Evolutionary conservation across 2,113 vertebrate species (phyloP).

Genomic region (Bubo scandiacus): DNA sequence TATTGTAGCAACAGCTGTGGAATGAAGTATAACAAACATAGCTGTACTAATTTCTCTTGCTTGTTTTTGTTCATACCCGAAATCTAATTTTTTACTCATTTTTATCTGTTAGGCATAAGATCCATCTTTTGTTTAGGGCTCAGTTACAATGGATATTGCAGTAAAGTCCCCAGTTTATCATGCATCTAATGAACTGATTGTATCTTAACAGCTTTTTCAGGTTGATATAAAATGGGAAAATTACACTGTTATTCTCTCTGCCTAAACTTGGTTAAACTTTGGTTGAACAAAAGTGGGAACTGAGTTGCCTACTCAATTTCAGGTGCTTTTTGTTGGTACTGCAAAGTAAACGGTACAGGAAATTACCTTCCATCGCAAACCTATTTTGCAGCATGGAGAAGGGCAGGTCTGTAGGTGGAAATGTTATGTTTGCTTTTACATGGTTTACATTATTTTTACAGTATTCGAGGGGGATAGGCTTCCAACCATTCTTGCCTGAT

Average conservation of each 20-base stretch:
- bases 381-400: neutral
- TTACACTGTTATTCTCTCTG: neutral
- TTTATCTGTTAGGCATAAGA: neutral
- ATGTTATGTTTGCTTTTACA: neutral
- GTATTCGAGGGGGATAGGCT: neutral
- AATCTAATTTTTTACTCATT: neutral
- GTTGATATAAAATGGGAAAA: neutral
- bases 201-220: neutral
- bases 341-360: neutral
- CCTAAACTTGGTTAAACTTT: neutral
- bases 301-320: neutral
- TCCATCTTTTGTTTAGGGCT: neutral
- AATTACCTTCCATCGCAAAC: neutral
- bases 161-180: neutral
- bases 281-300: neutral
- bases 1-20: neutral
- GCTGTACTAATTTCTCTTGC: neutral
- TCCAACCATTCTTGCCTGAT: neutral
- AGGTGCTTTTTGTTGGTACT: neutral
- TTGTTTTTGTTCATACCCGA: neutral
- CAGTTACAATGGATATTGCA: neutral
- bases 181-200: neutral
- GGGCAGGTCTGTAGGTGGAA: neutral
- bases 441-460: neutral
- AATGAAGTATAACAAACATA: neutral